These are phyloP conservation scores for Coptodon rendalli DNA, from an alignment of 2,113 vertebrate genomes.

Conservation along the genomic window DNA sequence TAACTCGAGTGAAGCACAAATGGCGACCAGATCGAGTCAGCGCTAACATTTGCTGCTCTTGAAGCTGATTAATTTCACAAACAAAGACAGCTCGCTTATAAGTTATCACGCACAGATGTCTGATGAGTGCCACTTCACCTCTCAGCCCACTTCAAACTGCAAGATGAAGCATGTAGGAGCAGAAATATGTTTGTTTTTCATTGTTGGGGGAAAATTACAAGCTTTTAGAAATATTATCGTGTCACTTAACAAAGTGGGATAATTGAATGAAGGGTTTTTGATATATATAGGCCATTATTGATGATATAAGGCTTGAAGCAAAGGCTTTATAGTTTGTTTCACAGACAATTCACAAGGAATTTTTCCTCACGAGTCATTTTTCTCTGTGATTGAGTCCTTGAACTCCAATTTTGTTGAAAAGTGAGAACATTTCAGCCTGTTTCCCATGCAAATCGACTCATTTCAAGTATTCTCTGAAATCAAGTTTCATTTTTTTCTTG, in stretches of 20 bases:
- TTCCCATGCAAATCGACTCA: not conserved
- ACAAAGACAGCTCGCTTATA: conserved; percentile 30
- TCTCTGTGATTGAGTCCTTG: not conserved
- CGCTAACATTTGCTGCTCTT: conserved; percentile 47
- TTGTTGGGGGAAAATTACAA: not conserved
- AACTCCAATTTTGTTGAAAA: not conserved
- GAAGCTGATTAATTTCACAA: conserved; percentile 53
- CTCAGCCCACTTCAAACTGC: conserved; percentile 33
- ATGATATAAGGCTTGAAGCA: not conserved
- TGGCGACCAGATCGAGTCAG: conserved; percentile 26
- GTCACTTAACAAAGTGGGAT: not conserved
- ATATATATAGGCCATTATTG: not conserved
- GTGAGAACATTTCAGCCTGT: not conserved
- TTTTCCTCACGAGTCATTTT: not conserved
- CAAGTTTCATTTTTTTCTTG: not conserved
- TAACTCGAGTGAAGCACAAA: conserved; percentile 32
- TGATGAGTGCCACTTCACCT: conserved; percentile 43
- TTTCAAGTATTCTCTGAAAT: conserved; percentile 4
- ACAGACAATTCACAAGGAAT: not conserved
- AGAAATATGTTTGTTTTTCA: conserved; percentile 1
- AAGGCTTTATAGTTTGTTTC: not conserved
- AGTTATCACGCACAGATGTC: conserved; percentile 50
- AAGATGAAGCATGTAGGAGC: conserved; percentile 6
- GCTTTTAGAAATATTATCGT: not conserved
- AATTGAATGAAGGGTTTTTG: conserved; percentile 11